Evolutionary conservation across 2,797 vertebrate species (phyloP), one percentile per base, ranked within the genome.

Genomic region (Rachycentron canadum): DNA sequence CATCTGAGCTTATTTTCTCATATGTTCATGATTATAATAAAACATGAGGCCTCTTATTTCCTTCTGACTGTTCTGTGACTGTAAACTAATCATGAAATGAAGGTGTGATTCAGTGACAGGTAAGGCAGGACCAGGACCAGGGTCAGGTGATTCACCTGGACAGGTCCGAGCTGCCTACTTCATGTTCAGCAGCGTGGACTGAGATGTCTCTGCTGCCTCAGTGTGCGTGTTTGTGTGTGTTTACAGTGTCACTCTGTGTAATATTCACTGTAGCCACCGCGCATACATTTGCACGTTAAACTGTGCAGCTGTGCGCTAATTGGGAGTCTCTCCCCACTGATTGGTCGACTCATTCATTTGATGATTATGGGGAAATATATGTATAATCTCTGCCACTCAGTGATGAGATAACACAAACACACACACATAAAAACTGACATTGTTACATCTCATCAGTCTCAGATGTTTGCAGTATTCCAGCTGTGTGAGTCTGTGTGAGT

Each of bases 241-340:
- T 1, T 34, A 17, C 50, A 30, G 23, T 49, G 47, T 38, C 32
- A 65, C 1, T 16, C 47, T 53, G 16, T 16, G 1, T 49, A 62
- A 78, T 47, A 55, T 38, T 66, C 52, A 12, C 63, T 40, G 45
- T 67, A 69, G 2, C 32, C 53, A 5, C 52, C 7, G 26, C 21
- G 74, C 71, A 84, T 82, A 85, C n/a, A 89, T 92, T 79, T 82
- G 57, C 88, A 87, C 84, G 16, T 58, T 75, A 86, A 90, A 70
- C 11, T 3, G 25, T 23, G 73, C 87, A 91, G 92, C 88, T 91
- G 89, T 52, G 78, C 43, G 2, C 60, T 81, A 87, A 89, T 79
- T 90, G 30, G 41, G 77, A 9, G 59, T 50, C 7, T 65, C 60
- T 50, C 12, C 40, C 38, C 57, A 19, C 74, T 82, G 80, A 88